Evolutionary conservation across 53 echinoderm and acorn worm species (phyloP), one percentile per base, ranked within the genome.

Genomic region (Luidia sarsii): DNA sequence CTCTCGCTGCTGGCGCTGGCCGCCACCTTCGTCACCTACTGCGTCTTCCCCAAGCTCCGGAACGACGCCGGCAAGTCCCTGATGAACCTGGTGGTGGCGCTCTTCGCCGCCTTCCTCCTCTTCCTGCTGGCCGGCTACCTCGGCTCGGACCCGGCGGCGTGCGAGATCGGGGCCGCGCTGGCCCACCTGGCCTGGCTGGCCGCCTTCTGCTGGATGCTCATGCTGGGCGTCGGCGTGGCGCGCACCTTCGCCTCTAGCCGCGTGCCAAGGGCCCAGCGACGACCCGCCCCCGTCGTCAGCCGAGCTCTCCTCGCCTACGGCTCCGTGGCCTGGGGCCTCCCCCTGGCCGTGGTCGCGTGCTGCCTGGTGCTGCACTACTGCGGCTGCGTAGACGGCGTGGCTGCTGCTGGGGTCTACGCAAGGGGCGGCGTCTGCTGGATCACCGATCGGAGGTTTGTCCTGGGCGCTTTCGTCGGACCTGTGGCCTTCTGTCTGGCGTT

Each of bases 1-100:
- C 10, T 83, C 14, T 85, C 73, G 2, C 30, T 85, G 36, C 18
- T 85, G 13, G 61, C 63, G 1, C 16, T 62, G 18, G 34, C 37
- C 33, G 53, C 73, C 28, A 36, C 85, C 18, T 85, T 85, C 50
- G 35, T 75, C 4, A 85, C 85, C 11, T 85, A 74, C 39, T 63
- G 74, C 23, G 23, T 64, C 18, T 85, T 85, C 38, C 39, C 23
- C 8, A 27, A 48, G 22, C 35, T 85, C 7, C 73, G 85, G 4
- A 84, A 71, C 50, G 10, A 34, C 2, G 48, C 53, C 2, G 59
- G 71, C 10, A 48, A 84, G 31, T 57, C 65, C 19, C 73, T 48
- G 18, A 86, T 86, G 86, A 80, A 80, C 48, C 54, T 86, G 23
- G 38, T 69, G 18, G 80, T 22, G 20, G 80, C 80, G 7, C 69